These are phyloP conservation scores for Barypeithes pellucidus DNA, from an alignment of 2,888 invertebrate genomes.

Conservation along the genomic window DNA sequence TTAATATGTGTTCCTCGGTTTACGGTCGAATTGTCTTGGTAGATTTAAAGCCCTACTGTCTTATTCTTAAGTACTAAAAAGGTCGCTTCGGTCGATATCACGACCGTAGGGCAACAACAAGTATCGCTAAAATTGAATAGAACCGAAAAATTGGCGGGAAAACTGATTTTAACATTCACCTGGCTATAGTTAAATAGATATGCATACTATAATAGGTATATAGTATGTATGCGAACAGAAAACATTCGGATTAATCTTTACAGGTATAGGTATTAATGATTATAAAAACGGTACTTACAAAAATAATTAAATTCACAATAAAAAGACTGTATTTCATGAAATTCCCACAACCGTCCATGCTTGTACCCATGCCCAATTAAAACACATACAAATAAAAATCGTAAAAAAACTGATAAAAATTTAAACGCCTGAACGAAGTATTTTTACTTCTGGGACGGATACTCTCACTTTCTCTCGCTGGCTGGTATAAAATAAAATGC, in stretches of 20 bases:
- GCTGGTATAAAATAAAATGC: slow-evolving; percentile 6
- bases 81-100: too few relatives aligned
- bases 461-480: slow-evolving; percentile 31
- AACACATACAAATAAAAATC: slow-evolving; percentile 36
- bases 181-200: not conserved
- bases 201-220: too few relatives aligned
- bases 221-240: too few relatives aligned
- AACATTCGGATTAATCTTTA: too few relatives aligned
- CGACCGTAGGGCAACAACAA: too few relatives aligned
- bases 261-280: too few relatives aligned
- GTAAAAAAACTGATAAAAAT: slow-evolving; percentile 2
- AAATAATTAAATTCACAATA: slow-evolving; percentile 86
- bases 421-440: not conserved
- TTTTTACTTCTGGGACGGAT: slow-evolving; percentile 12
- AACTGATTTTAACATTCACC: not conserved
- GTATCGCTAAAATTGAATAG: not conserved
- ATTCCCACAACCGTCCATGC: slow-evolving; percentile 91
- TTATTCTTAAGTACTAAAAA: too few relatives aligned
- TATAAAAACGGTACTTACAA: slow-evolving; percentile 82
- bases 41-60: too few relatives aligned
- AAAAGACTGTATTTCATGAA: slow-evolving; percentile 91
- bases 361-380: slow-evolving; percentile 83
- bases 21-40: too few relatives aligned
- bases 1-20: too few relatives aligned
- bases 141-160: slow-evolving; percentile 1